Base-by-base conservation (phyloP, 2,797 vertebrate species). In the Knipowitschia caucasica region DNA sequence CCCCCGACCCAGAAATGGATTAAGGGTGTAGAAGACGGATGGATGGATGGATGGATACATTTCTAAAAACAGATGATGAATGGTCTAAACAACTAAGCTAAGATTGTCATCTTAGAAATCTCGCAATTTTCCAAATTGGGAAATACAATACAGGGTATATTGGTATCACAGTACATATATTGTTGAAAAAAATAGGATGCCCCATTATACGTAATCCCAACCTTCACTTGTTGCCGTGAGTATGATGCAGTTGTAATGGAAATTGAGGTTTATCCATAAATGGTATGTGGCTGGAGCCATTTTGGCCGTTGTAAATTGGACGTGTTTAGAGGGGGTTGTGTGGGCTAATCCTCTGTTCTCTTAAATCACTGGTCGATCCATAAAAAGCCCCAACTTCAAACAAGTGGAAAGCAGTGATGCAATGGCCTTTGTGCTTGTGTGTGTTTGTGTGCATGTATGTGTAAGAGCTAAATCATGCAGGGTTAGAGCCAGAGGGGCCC, bases 401-500 rank as follows among this genome's bases (percentile, higher is more conserved):
- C 44, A 56, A 35, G 12, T 52, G 8, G 40, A 62, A 69, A 64
- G 24, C 35, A 61, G 49, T 56, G 56, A 59, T 39, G 23, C 27
- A 44, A 69, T 12, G 47, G 39, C 38, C 30, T 47, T 0, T 35
- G 36, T 40, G 23, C 30, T 52, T 15, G 11, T 30, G 24, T 50
- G 55, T 39, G 53, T 47, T 33, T 53, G 42, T 43, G 23, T 39
- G 25, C 24, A 17, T 33, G 36, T 57, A 43, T 39, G 14, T 46
- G 55, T 36, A 27, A 33, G 55, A 50, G 29, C 21, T 67, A 66
- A 71, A 67, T 69, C 62, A 66, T 42, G 23, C 40, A 39, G 33
- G 59, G 67, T 70, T 58, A 68, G 42, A 66, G 49, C 21, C 36
- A 4, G 42, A 77, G 55, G 45, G 62, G 53, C 51, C 43, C 23